These are phyloP conservation scores for Automeris io DNA, from an alignment of 2,888 invertebrate species.

Conservation along the genomic window DNA sequence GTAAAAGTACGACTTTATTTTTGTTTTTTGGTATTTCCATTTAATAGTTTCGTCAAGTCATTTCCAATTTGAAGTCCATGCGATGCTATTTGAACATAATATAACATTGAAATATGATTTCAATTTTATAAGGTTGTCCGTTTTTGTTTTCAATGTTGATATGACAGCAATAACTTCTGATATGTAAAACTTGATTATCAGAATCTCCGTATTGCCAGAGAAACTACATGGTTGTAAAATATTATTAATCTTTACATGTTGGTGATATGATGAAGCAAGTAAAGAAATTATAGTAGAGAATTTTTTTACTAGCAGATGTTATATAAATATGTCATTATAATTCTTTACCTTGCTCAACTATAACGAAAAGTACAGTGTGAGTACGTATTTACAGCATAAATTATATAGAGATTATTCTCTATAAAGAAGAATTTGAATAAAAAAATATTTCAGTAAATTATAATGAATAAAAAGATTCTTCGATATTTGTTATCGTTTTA, in stretches of 20 bases:
- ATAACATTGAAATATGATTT: slow-evolving; percentile 47
- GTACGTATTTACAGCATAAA: slow-evolving; percentile 50
- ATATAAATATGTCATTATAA: slow-evolving; percentile 28
- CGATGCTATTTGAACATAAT: slow-evolving; percentile 6
- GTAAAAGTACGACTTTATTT: no score
- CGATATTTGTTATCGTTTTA: slow-evolving; percentile 8
- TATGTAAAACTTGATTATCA: slow-evolving; percentile 22
- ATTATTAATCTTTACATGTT: not conserved
- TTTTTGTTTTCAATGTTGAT: slow-evolving; percentile 28
- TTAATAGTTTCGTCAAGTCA: no score
- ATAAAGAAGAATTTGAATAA: slow-evolving; percentile 50
- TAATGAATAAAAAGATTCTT: slow-evolving; percentile 51
- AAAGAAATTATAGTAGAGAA: slow-evolving; percentile 14
- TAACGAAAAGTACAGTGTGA: slow-evolving; percentile 39
- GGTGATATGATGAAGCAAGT: not conserved
- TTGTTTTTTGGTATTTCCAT: no score
- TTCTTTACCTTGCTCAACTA: slow-evolving; percentile 27
- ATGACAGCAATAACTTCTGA: slow-evolving; percentile 18
- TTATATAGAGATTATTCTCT: slow-evolving; percentile 46
- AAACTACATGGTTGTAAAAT: slow-evolving; percentile 13
- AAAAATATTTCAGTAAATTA: slow-evolving; percentile 39
- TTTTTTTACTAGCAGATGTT: slow-evolving; percentile 12
- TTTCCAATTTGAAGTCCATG: no score
- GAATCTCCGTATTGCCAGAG: slow-evolving; percentile 13
- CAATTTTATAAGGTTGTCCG: slow-evolving; percentile 37